Evolutionary conservation across 92 coral and sea anemone species (phyloP).

Genomic region (Porites rus): DNA sequence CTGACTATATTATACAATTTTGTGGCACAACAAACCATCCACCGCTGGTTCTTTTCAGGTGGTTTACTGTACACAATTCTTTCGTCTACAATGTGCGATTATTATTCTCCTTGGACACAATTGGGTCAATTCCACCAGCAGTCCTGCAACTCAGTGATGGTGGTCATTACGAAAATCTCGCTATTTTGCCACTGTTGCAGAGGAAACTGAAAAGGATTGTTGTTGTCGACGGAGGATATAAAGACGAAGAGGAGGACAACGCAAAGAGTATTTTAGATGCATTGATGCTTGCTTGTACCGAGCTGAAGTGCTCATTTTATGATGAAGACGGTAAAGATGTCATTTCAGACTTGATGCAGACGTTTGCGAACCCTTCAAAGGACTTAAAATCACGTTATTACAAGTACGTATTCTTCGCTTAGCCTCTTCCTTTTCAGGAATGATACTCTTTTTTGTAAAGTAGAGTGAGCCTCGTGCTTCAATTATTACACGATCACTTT

Average conservation of each 20-base stretch:
- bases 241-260: neutral
- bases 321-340: constrained; percentile 37
- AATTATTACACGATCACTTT: too few relatives aligned
- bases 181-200: constrained; percentile 69
- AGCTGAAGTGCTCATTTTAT: constrained; percentile 50
- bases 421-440: too few relatives aligned
- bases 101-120: too few relatives aligned
- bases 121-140: neutral
- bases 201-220: constrained; percentile 23
- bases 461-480: too few relatives aligned
- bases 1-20: constrained; percentile 11
- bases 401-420: neutral
- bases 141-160: constrained; percentile 77
- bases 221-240: constrained; percentile 45
- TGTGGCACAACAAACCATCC: neutral
- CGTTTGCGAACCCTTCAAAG: neutral
- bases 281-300: constrained; percentile 43
- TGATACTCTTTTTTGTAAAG: too few relatives aligned
- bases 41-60: too few relatives aligned
- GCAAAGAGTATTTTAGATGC: constrained; percentile 38
- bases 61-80: too few relatives aligned
- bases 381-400: neutral
- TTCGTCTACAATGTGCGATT: too few relatives aligned
- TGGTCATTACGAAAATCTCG: constrained; percentile 80
- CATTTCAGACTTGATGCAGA: constrained; percentile 33